phyloP scores from a whole-genome alignment of 2,797 vertebrate genomes.

The Girardinus metallicus region DNA sequence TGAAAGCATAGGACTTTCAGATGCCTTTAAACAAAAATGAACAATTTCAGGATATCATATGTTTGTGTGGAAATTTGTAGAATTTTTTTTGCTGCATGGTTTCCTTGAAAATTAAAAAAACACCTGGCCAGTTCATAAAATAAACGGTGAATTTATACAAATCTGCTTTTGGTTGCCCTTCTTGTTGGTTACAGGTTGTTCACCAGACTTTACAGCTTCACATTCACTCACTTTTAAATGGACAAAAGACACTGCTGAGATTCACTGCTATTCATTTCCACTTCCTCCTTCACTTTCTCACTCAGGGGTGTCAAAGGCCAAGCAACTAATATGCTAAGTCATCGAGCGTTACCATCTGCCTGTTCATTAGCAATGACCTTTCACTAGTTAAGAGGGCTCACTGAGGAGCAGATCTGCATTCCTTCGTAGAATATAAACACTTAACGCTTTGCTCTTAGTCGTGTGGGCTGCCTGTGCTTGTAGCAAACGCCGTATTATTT shows the following conservation, averaged over 20 bases:
- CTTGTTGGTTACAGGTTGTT: background rate
- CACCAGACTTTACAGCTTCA: background rate
- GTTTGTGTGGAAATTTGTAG: background rate
- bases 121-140: background rate
- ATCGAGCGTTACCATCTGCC: slow-evolving; percentile 54
- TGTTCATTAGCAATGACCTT: slow-evolving; percentile 63
- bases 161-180: background rate
- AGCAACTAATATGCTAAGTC: slow-evolving; percentile 61
- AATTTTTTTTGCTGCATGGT: background rate
- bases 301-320: slow-evolving; percentile 49
- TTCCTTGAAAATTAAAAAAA: background rate
- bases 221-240: background rate
- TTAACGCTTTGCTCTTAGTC: slow-evolving; percentile 1
- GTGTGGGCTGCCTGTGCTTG: slow-evolving; percentile 21
- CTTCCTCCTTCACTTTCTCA: slow-evolving; percentile 29
- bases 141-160: background rate
- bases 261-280: slow-evolving; percentile 38
- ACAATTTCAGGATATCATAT: background rate
- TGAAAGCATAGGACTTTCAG: background rate
- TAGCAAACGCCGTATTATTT: background rate
- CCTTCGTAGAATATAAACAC: slow-evolving; percentile 24
- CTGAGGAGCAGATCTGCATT: slow-evolving; percentile 22
- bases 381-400: slow-evolving; percentile 52
- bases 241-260: slow-evolving; percentile 20
- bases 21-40: background rate